Evolutionary conservation across 53 echinoderm and acorn worm species (phyloP).

Genomic region (Mesocentrotus franciscanus): DNA sequence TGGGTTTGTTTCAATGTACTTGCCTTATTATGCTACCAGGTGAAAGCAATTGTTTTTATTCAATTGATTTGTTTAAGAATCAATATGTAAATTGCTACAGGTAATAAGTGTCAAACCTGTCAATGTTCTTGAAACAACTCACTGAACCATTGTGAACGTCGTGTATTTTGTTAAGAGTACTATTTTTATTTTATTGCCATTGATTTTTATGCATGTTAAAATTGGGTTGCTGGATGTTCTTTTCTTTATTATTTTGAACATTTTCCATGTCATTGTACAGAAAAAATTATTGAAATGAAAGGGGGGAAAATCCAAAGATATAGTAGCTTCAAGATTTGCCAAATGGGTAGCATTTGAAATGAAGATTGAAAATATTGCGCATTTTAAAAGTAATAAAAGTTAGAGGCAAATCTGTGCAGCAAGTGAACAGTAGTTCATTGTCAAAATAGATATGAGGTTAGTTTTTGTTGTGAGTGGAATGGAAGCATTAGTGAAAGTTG

Average conservation of each 20-base stretch:
- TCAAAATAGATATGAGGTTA: background rate
- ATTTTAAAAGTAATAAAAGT: too few species aligned
- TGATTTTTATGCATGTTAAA: background rate
- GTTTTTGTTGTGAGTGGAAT: background rate
- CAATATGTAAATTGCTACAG: background rate
- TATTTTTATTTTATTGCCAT: background rate
- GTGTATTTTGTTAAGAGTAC: background rate
- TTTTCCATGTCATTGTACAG: background rate
- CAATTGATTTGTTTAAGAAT: too few species aligned
- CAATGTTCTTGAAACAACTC: constrained; percentile 22
- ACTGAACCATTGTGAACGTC: background rate
- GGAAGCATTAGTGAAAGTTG: background rate
- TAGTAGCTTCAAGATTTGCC: too few species aligned
- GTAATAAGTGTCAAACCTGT: background rate
- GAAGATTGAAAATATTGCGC: background rate
- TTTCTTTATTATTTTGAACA: background rate
- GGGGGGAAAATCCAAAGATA: too few species aligned
- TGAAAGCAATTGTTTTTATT: background rate
- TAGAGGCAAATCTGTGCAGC: too few species aligned
- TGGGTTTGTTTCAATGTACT: background rate
- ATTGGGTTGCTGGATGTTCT: background rate
- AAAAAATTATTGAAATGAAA: too few species aligned
- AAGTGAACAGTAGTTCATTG: background rate
- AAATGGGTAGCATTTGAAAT: too few species aligned
- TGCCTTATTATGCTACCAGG: constrained; percentile 22